Evolutionary conservation across 2,113 vertebrate genomes (phyloP), one percentile per base, ranked within the genome.

Genomic region (Malurus alboscapulatus): DNA sequence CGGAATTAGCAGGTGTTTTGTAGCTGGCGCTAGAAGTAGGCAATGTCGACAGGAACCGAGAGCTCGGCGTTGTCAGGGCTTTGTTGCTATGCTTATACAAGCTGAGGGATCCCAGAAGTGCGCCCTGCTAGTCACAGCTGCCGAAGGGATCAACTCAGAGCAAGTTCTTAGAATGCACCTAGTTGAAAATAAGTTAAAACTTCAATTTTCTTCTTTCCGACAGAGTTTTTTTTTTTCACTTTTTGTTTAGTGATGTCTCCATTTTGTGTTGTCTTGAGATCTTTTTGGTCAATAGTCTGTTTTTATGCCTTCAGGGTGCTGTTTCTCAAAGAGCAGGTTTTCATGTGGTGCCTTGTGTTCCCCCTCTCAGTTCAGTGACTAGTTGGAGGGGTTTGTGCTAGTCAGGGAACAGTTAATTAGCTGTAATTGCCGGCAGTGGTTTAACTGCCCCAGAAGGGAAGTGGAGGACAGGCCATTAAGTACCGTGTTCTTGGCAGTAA

Each of bases 391-490:
- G 47, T 54, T 88, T 73, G 38, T 84, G 68, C 38, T 77, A 80
- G 76, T 77, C 55, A 47, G 55, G 84, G 45, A 91, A 77, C 58
- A 36, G 57, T 67, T 93, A 88, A 91, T 94, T 81, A 84, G 45
- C 61, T 65, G 36, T 82, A 84, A 89, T 92, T 92, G n/a, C 74
- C 40, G 48, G 44, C 65, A 67, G 66, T 73, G 88, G 45, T 51
- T 88, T 76, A 68, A 58, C 62, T 80, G 93, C 26, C 75, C 71
- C 86, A 73, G 88, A 87, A 93, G 88, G 92, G 78, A 48, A 62
- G 88, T 48, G 54, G 67, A 75, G 67, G 54, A 92, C 32, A 58
- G 69, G 75, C 58, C 58, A 4, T 61, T 72, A 76, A 80, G 62
- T 92, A 50, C 71, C 1, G 2, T 66, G 50, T 78, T 80, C 62